phyloP scores from a whole-genome alignment of 2,888 invertebrate species.

The Euzetes globulus region DNA sequence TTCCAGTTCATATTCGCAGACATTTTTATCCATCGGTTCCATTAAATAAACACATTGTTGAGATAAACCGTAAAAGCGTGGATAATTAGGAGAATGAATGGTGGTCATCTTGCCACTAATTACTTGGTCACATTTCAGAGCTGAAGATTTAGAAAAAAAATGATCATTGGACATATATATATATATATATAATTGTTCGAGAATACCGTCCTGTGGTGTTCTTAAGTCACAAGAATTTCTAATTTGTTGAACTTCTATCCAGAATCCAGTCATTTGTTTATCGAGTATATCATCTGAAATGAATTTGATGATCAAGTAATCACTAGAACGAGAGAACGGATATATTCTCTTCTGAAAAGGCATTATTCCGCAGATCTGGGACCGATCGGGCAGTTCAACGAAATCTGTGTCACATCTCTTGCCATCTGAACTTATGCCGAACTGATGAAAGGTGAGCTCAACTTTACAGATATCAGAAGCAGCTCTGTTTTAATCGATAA shows the following conservation, averaged over 20 bases:
- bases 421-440: slow-evolving; percentile 30
- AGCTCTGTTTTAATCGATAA: background rate
- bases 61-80: slow-evolving; percentile 19
- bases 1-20: slow-evolving; percentile 39
- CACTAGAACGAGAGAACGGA: slow-evolving; percentile 36
- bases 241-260: slow-evolving; percentile 39
- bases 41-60: slow-evolving; percentile 36
- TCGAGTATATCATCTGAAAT: slow-evolving; percentile 37
- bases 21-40: slow-evolving; percentile 25
- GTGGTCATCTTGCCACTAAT: slow-evolving; percentile 15
- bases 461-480: slow-evolving; percentile 38
- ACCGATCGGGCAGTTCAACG: slow-evolving; percentile 40
- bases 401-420: slow-evolving; percentile 36
- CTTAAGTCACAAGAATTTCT: slow-evolving; percentile 38
- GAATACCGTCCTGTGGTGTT: slow-evolving; percentile 18
- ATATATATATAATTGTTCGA: background rate
- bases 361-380: slow-evolving; percentile 35
- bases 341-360: background rate
- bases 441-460: slow-evolving; percentile 39
- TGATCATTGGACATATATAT: background rate
- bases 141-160: background rate
- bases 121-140: slow-evolving; percentile 34
- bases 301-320: slow-evolving; percentile 38
- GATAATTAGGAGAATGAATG: slow-evolving; percentile 34
- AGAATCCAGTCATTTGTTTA: slow-evolving; percentile 38